Base-by-base conservation (phyloP, 2,888 invertebrate genomes). In the Netelia virgata region DNA sequence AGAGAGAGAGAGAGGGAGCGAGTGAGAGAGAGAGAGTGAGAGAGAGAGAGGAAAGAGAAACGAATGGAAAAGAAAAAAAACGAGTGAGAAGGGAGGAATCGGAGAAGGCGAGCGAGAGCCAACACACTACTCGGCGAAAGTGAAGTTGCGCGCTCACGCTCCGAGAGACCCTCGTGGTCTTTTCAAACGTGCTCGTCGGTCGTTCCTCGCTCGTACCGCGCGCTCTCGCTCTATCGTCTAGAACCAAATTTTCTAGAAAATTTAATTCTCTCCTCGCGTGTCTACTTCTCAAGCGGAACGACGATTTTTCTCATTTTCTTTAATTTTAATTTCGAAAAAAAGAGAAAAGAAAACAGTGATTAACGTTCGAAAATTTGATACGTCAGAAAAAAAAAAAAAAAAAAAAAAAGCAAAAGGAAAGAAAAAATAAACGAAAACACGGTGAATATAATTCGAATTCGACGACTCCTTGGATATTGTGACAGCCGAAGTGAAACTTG, bases 91-190 rank as follows among this genome's bases (percentile, higher is more conserved):
- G 72, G 79, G 72, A 14, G 80, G 83, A 83, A 83, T 68, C 28
- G 72, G 69, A 76, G 72, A 73, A 77, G 78, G 78, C 59, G 73
- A 70, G 64, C 61, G 82, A 79, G 84, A 84, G 82, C 82, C 76
- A 75, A 79, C 61, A 86, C 82, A 72, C 63, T 77, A 74, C 76
- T 80, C 82, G 87, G 86, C 86, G 87, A 87, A 87, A 87, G 87
- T 87, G 75, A 86, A 86, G 87, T 86, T 85, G 85, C 82, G 83
- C 82, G 84, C 84, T 83, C 81, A 64, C 77, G 64, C 82, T 77
- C 72, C 28, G 28, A 28, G 76, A 69, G 64, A 64, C 81, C 77
- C 84, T 81, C 84, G 84, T 81, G 84, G 75, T 75, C 80, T 76
- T 77, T 73, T 47, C 63, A 55, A 81, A 75, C 76, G 82, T 63